These are phyloP conservation scores for Lepidurus couesii DNA, from an alignment of 1,140 invertebrate genomes.

Conservation along the genomic window DNA sequence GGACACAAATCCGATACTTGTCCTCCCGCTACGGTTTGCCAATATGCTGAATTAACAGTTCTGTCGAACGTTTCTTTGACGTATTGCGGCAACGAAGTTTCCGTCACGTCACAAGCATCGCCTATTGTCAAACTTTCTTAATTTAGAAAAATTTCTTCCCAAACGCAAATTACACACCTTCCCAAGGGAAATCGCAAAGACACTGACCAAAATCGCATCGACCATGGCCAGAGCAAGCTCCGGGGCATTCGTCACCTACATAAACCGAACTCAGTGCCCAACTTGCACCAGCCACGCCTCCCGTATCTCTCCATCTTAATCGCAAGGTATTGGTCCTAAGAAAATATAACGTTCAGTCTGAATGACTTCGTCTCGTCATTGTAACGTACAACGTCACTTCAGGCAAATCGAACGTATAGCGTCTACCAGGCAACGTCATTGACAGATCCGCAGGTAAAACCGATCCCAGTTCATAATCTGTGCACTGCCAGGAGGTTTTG, in stretches of 20 bases:
- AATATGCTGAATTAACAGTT: constrained; percentile 37
- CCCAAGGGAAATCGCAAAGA: constrained; percentile 46
- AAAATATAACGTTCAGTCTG: not conserved
- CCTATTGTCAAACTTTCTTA: constrained; percentile 36
- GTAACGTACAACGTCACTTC: constrained; percentile 31
- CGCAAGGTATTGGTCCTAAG: constrained; percentile 36
- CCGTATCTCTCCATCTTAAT: constrained; percentile 38
- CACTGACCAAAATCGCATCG: constrained; percentile 38
- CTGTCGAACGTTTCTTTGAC: constrained; percentile 43
- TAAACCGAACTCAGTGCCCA: constrained; percentile 41
- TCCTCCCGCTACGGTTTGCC: constrained; percentile 44
- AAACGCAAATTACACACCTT: constrained; percentile 36
- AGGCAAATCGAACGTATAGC: not conserved
- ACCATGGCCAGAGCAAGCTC: constrained; percentile 39
- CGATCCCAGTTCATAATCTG: constrained; percentile 7
- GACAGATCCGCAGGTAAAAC: not conserved
- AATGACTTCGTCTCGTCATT: not conserved
- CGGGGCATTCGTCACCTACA: constrained; percentile 39
- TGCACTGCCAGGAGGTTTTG: not conserved
- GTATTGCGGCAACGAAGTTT: constrained; percentile 40
- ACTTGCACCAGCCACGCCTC: constrained; percentile 35
- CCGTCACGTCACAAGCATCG: constrained; percentile 40
- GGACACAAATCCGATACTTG: constrained; percentile 43
- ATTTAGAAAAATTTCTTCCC: not conserved
- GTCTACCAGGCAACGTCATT: not conserved